A percentile compares a stretch with the other conserved stretches of the same genome.
Conservation (phyloP, 2,888 invertebrate genomes). For the Drosophila neotestacea region DNA sequence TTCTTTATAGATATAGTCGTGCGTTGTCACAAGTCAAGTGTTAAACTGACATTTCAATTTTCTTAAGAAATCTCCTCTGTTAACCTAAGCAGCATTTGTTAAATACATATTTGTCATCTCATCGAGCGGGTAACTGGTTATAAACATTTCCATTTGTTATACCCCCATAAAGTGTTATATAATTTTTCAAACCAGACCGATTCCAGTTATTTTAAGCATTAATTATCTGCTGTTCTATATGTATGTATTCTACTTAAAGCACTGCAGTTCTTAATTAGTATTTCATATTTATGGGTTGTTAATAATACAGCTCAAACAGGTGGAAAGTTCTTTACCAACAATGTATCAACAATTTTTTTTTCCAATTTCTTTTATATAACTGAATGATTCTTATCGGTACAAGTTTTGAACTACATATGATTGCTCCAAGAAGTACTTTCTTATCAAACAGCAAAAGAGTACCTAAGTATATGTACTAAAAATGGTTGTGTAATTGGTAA, state of each 20-base stretch:
- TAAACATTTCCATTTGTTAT: too few species aligned
- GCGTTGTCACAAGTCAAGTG: conserved; percentile 9
- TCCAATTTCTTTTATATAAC: conserved; percentile 5
- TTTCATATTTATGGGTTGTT: background rate
- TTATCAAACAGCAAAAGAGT: conserved; percentile 30
- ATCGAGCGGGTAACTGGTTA: background rate
- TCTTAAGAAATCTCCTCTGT: background rate
- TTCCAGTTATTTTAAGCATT: background rate
- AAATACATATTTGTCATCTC: conserved; percentile 16
- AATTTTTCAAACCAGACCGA: too few species aligned
- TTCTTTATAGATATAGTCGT: conserved; percentile 1
- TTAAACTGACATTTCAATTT: conserved; percentile 2
- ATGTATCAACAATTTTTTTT: background rate
- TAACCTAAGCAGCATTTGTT: background rate
- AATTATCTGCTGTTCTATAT: background rate
- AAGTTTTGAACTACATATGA: conserved; percentile 15
- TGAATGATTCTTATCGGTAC: conserved; percentile 37
- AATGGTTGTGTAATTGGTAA: conserved; percentile 16
- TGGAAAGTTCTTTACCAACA: background rate
- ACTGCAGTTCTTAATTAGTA: background rate
- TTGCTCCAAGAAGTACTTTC: conserved; percentile 18
- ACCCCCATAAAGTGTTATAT: too few species aligned
- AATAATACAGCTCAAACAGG: background rate
- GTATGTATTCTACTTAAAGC: background rate
- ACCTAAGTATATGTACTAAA: conserved; percentile 1